A percentile compares a stretch with the other conserved stretches of the same genome.
These are phyloP conservation scores for Drosophila mayri DNA, from an alignment of 1,140 invertebrate genomes.

Conservation along the genomic window DNA sequence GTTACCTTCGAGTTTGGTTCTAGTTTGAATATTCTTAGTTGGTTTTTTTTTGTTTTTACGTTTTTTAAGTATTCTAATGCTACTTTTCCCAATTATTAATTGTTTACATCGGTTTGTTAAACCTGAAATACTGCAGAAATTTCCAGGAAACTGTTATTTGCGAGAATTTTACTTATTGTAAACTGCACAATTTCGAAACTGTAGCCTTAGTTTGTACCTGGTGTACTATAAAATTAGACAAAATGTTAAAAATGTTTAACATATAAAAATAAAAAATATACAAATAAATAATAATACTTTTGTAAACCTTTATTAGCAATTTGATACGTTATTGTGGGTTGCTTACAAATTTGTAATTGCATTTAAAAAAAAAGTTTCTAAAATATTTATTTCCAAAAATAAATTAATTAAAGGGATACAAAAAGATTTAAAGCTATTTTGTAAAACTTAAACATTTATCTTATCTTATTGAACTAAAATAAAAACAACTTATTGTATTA, in stretches of 20 bases:
- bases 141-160: neutral
- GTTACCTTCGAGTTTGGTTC: neutral
- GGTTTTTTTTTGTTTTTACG: neutral
- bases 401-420: neutral
- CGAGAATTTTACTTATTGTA: neutral
- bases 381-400: neutral
- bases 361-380: neutral
- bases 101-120: neutral
- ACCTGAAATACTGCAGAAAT: neutral
- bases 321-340: neutral
- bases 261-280: too few species aligned
- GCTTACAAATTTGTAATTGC: neutral
- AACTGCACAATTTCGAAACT: neutral
- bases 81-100: neutral
- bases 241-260: neutral
- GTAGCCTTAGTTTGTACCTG: conserved; percentile 1
- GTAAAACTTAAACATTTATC: too few species aligned
- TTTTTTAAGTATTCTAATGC: neutral
- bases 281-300: neutral
- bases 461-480: neutral
- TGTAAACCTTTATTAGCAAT: fast-evolving
- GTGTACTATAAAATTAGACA: neutral
- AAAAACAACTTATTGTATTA: too few species aligned
- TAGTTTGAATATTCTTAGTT: neutral
- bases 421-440: too few species aligned